Conservation (phyloP, 2,888 invertebrate species). For the Temnothorax unifasciatus region DNA sequence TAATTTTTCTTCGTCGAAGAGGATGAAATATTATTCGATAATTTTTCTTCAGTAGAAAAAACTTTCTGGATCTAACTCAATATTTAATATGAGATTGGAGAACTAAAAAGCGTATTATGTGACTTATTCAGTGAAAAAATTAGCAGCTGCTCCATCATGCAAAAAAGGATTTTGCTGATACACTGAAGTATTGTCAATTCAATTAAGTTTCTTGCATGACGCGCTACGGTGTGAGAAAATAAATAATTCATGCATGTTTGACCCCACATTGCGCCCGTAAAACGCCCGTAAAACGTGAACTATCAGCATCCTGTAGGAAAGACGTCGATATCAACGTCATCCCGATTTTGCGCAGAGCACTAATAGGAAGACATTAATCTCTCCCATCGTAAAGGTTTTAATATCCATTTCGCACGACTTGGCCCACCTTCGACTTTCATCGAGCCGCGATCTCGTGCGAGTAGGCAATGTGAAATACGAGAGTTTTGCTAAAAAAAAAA, state of each 20-base stretch:
- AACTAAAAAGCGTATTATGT: background rate
- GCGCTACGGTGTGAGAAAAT: background rate
- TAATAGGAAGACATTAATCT: conserved; percentile 49
- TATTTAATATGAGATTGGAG: background rate
- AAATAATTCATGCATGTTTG: conserved; percentile 35
- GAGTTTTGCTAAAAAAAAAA: background rate
- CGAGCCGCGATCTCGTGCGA: background rate
- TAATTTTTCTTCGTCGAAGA: background rate
- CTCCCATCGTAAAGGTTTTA: conserved; percentile 21
- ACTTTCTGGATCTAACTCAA: background rate
- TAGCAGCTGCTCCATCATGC: background rate
- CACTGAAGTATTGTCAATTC: background rate
- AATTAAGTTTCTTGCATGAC: background rate
- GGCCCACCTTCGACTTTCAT: conserved; percentile 23
- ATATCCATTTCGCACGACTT: conserved; percentile 23
- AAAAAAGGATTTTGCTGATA: conserved; percentile 12
- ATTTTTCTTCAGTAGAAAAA: background rate
- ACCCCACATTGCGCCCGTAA: background rate
- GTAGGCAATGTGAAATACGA: background rate
- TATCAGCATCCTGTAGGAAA: conserved; percentile 18
- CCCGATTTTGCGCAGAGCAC: conserved; percentile 30
- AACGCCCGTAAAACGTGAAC: background rate
- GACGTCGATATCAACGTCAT: conserved; percentile 37
- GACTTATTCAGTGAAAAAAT: background rate
- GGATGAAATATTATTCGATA: background rate